Evolutionary conservation across 2,888 invertebrate species (phyloP).

Genomic region (Drosophila rubida): DNA sequence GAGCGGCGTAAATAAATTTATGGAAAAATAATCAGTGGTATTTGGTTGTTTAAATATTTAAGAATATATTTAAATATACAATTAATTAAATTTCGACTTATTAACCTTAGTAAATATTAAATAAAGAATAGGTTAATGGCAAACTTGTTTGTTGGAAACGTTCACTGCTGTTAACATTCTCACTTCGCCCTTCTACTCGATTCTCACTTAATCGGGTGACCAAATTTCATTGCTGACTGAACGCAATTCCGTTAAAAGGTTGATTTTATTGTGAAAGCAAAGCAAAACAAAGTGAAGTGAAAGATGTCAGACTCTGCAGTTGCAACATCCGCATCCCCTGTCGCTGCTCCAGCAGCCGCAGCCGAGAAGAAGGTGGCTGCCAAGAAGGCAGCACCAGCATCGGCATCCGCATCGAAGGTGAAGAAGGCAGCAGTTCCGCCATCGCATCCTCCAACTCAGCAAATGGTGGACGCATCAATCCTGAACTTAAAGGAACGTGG

Average conservation of each 20-base stretch:
- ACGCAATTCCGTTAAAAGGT: no score
- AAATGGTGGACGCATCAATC: slow-evolving; percentile 56
- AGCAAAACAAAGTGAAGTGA: slow-evolving; percentile 24
- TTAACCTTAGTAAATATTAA: not conserved
- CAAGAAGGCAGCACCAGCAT: slow-evolving; percentile 34
- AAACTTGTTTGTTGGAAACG: slow-evolving; percentile 7
- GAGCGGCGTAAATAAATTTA: not conserved
- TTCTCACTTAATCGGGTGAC: slow-evolving; percentile 38
- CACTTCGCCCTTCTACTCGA: slow-evolving; percentile 29
- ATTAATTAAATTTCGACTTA: not conserved
- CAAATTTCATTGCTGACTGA: no score
- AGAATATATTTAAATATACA: not conserved
- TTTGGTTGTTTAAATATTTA: slow-evolving; percentile 13
- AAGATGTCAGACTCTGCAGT: slow-evolving; percentile 50
- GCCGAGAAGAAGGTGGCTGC: slow-evolving; percentile 38
- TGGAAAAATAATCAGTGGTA: not conserved
- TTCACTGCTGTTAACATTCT: slow-evolving; percentile 17
- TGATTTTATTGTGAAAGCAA: slow-evolving; percentile 18
- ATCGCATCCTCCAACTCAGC: slow-evolving; percentile 52
- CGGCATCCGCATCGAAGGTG: slow-evolving; percentile 23
- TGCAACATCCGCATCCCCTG: slow-evolving; percentile 48
- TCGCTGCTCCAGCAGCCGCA: slow-evolving; percentile 31
- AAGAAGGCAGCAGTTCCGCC: slow-evolving; percentile 29
- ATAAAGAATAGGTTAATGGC: slow-evolving; percentile 5
- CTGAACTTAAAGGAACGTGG: slow-evolving; percentile 56